A percentile compares a stretch with the other conserved stretches of the same genome.
These are phyloP conservation scores for Parelbella ahira DNA, from an alignment of 2,888 invertebrate genomes.

Conservation along the genomic window DNA sequence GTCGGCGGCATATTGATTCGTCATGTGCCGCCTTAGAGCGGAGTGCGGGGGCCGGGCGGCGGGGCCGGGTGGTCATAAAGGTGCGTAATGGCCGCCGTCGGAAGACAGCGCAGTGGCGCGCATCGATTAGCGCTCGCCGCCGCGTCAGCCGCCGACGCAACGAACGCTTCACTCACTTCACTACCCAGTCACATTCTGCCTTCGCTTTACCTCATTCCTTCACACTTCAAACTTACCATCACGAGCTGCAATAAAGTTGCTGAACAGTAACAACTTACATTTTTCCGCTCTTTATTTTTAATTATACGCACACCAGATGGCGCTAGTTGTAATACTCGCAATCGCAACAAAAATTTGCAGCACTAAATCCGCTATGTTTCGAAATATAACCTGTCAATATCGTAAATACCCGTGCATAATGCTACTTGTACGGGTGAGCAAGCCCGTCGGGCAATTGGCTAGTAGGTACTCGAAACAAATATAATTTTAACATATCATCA, in stretches of 20 bases:
- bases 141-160: slow-evolving; percentile 77
- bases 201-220: neutral
- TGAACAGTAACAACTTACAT: too few species aligned
- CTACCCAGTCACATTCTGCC: neutral
- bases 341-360: slow-evolving; percentile 6
- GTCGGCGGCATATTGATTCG: slow-evolving; percentile 82
- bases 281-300: neutral
- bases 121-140: slow-evolving; percentile 84
- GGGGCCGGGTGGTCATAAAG: slow-evolving; percentile 83
- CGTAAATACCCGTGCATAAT: slow-evolving; percentile 25
- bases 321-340: slow-evolving; percentile 32
- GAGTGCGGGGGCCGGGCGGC: slow-evolving; percentile 37
- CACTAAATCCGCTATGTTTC: slow-evolving; percentile 15
- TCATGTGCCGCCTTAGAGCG: slow-evolving; percentile 77
- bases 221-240: too few species aligned
- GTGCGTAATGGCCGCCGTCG: slow-evolving; percentile 87
- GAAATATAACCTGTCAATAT: slow-evolving; percentile 31
- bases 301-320: slow-evolving; percentile 37
- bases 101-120: slow-evolving; percentile 85
- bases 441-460: too few species aligned
- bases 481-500: too few species aligned
- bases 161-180: slow-evolving; percentile 33
- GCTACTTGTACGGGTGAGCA: slow-evolving; percentile 13
- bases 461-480: too few species aligned
- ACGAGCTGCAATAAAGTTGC: too few species aligned